Conservation (phyloP, 1,140 invertebrate genomes). For the Drosophila simulans region DNA sequence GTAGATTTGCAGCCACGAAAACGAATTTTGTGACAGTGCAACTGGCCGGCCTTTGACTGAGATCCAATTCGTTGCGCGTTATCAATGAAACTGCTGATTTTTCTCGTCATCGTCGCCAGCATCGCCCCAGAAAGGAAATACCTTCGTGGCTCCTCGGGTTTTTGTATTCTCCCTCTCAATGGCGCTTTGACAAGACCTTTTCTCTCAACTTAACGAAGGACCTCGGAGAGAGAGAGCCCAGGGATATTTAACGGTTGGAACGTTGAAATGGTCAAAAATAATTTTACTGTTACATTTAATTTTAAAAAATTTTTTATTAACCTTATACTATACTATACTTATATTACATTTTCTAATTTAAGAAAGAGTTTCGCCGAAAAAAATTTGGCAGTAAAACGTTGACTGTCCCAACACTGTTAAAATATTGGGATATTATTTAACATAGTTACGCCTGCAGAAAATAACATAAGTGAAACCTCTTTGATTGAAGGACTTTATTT, state of each 20-base stretch:
- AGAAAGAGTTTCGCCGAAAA: no score
- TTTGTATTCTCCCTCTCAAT: constrained; percentile 14
- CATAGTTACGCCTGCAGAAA: no score
- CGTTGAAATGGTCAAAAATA: no score
- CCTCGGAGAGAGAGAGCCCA: background rate
- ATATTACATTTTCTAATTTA: no score
- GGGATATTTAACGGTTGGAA: constrained; percentile 18
- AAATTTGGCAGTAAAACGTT: no score
- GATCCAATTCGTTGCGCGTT: constrained; percentile 77
- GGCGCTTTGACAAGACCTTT: background rate
- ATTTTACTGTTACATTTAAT: no score
- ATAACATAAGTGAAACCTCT: no score
- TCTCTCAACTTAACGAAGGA: constrained; percentile 37
- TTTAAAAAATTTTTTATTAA: no score
- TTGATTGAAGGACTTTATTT: no score
- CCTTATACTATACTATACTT: no score
- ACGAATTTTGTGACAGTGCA: constrained; percentile 23
- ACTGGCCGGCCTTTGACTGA: constrained; percentile 46
- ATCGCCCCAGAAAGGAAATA: constrained; percentile 64
- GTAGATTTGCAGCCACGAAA: constrained; percentile 12
- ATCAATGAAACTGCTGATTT: constrained; percentile 80
- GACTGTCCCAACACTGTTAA: constrained; percentile 32
- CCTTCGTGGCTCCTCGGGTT: constrained; percentile 22
- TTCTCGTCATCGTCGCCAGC: constrained; percentile 77
- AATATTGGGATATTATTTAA: constrained; percentile 22